Conservation (phyloP, 2,113 vertebrate species). For the Oenanthe oenanthe region DNA sequence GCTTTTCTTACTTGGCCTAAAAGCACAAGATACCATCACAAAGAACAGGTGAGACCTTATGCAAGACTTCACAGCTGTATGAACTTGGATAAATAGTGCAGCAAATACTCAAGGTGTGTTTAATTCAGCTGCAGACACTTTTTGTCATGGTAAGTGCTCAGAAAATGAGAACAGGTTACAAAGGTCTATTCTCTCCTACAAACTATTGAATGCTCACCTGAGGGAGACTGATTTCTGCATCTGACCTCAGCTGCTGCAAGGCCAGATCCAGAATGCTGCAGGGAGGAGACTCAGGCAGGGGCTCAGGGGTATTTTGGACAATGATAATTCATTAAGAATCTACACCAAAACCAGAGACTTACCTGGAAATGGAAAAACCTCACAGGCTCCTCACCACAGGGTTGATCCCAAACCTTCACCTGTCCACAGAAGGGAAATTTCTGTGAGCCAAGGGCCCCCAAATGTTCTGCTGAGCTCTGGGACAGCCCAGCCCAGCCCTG, state of each 20-base stretch:
- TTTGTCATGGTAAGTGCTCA: neutral
- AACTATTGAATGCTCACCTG: neutral
- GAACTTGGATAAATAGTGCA: neutral
- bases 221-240: neutral
- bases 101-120: neutral
- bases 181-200: neutral
- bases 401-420: neutral
- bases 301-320: neutral
- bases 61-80: neutral
- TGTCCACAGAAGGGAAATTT: neutral
- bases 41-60: neutral
- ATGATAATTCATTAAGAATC: neutral
- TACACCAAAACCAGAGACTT: neutral
- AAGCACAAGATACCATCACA: neutral
- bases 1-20: neutral
- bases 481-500: neutral
- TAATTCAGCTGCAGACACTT: neutral
- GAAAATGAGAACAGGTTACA: neutral
- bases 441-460: neutral
- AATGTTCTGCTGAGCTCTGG: neutral
- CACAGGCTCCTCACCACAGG: neutral
- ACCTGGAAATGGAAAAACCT: neutral
- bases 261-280: neutral
- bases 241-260: neutral
- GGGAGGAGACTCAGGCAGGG: neutral